A percentile compares a stretch with the other conserved stretches of the same genome.
phyloP scores from a whole-genome alignment of 2,888 invertebrate species.

The Pollenia labialis region DNA sequence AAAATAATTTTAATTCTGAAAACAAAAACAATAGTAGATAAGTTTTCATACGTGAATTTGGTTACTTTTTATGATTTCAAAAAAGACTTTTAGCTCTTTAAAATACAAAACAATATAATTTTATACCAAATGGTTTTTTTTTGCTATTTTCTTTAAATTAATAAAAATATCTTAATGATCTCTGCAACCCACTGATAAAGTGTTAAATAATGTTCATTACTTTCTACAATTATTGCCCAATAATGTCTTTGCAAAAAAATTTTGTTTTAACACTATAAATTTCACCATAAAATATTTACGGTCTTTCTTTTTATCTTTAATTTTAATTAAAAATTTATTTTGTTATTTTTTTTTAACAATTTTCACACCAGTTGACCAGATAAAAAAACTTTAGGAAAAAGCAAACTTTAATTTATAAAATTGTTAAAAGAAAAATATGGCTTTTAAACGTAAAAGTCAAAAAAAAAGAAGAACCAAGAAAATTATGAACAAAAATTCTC shows the following conservation, averaged over 20 bases:
- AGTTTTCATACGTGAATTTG: too few species aligned
- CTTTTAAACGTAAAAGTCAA: neutral
- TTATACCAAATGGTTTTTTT: too few species aligned
- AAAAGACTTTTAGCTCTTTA: too few species aligned
- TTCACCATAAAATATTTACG: conserved; percentile 44
- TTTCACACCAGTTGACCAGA: conserved; percentile 28
- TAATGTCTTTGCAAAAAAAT: neutral
- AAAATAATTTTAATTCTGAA: too few species aligned
- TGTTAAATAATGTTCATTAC: too few species aligned
- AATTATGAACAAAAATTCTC: neutral
- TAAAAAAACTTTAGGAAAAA: conserved; percentile 25
- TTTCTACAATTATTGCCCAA: too few species aligned
- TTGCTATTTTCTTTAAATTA: neutral
- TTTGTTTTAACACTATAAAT: neutral
- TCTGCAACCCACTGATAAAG: too few species aligned
- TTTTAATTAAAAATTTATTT: conserved; percentile 59
- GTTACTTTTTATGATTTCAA: too few species aligned
- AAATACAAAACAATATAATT: too few species aligned
- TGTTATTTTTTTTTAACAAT: neutral
- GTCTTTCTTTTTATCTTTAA: conserved; percentile 50
- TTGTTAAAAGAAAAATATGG: conserved; percentile 20
- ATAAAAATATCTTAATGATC: neutral
- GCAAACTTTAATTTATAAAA: conserved; percentile 10
- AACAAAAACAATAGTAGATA: too few species aligned
- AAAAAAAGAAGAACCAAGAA: conserved; percentile 21